A percentile compares a stretch with the other conserved stretches of the same genome.
These are phyloP conservation scores for Lamprologus speciosus DNA, from an alignment of 2,113 vertebrate species.

Conservation along the genomic window DNA sequence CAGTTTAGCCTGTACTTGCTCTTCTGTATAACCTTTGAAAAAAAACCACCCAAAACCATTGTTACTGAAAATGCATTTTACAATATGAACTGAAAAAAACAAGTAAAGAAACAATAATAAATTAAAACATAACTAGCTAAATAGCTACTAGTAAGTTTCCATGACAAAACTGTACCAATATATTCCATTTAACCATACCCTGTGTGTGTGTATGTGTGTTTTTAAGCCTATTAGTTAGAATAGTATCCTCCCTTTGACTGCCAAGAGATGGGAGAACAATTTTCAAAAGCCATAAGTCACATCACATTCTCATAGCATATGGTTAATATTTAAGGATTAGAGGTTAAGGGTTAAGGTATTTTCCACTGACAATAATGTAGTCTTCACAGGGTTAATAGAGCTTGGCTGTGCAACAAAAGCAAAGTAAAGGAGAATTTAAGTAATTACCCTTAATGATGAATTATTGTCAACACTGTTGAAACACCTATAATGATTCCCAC, in stretches of 20 bases:
- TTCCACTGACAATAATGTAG: neutral
- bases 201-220: neutral
- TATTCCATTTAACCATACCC: neutral
- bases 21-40: neutral
- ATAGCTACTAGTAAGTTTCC: neutral
- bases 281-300: neutral
- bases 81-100: neutral
- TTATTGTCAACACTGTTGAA: neutral
- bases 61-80: neutral
- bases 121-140: neutral
- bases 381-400: neutral
- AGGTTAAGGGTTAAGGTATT: neutral
- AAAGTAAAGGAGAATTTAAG: neutral
- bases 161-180: neutral
- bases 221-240: neutral
- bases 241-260: neutral
- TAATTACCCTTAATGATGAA: neutral
- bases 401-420: neutral
- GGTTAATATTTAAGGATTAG: neutral
- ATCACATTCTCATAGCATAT: neutral
- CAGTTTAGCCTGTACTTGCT: neutral
- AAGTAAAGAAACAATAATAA: neutral
- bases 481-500: neutral
- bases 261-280: neutral
- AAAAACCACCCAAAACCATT: accelerated